Conservation (phyloP, 2,888 invertebrate genomes). For the Biston stratarius region DNA sequence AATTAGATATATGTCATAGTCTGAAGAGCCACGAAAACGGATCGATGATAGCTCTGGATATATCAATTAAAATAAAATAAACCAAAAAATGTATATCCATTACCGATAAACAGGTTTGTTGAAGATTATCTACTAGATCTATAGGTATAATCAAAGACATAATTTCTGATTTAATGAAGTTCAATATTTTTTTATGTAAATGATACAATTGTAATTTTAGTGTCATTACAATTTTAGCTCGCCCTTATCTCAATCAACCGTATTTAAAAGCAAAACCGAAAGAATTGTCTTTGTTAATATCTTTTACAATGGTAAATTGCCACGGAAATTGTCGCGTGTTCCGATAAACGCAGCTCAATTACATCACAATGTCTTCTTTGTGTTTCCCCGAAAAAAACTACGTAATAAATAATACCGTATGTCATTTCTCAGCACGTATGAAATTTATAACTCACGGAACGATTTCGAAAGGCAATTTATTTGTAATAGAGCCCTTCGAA, state of each 20-base stretch:
- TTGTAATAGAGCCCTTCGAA: conserved; percentile 80
- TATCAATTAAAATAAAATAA: too few species aligned
- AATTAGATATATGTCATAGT: too few species aligned
- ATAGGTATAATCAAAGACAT: not conserved
- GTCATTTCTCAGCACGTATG: conserved; percentile 87
- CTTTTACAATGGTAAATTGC: conserved; percentile 59
- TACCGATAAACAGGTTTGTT: too few species aligned
- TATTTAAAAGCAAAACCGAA: conserved; percentile 6
- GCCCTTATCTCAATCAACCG: too few species aligned
- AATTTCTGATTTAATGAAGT: not conserved
- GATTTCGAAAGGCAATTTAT: conserved; percentile 84
- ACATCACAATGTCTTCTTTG: conserved; percentile 83
- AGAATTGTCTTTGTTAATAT: conserved; percentile 21
- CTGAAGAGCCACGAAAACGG: too few species aligned
- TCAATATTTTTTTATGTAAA: too few species aligned
- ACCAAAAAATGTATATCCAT: too few species aligned
- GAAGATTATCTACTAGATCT: too few species aligned
- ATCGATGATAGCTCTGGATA: too few species aligned
- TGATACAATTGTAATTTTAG: too few species aligned
- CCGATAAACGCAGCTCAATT: conserved; percentile 80
- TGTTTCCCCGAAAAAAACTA: conserved; percentile 75
- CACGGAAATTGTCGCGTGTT: conserved; percentile 67
- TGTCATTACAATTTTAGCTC: too few species aligned
- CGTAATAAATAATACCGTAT: conserved; percentile 86
- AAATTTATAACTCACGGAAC: conserved; percentile 84